Evolutionary conservation across 2,113 vertebrate species (phyloP).

Genomic region (Hyperopisus bebe): DNA sequence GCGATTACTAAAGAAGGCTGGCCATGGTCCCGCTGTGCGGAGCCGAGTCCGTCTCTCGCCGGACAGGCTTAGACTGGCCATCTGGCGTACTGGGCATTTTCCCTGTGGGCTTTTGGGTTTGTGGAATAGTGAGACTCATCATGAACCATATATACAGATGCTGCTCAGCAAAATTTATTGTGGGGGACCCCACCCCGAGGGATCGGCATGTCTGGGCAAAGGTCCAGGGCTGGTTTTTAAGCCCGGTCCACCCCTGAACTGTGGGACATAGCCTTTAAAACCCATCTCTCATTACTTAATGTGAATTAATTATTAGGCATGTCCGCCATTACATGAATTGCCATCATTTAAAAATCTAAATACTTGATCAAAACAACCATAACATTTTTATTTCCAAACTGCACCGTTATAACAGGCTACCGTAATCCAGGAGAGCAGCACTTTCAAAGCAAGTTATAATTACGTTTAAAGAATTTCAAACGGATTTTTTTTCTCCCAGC

Average conservation of each 20-base stretch:
- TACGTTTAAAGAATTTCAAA: neutral
- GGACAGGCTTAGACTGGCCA: neutral
- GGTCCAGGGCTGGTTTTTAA: neutral
- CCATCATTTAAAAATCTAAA: neutral
- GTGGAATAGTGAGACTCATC: neutral
- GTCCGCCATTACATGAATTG: neutral
- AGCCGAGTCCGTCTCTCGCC: neutral
- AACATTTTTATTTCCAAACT: neutral
- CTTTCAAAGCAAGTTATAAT: neutral
- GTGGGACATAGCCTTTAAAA: neutral
- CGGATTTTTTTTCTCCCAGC: neutral
- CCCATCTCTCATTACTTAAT: neutral
- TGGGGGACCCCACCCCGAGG: neutral
- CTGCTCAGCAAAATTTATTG: neutral
- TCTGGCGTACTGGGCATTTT: neutral
- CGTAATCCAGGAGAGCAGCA: neutral
- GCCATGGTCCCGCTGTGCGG: neutral
- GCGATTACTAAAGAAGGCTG: neutral
- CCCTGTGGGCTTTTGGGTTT: neutral
- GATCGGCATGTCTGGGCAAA: neutral
- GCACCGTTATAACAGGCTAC: neutral
- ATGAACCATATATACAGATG: too few species aligned
- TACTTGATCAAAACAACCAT: neutral
- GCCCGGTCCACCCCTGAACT: neutral
- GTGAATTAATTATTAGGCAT: neutral